Evolutionary conservation across 2,888 invertebrate species (phyloP), one percentile per base, ranked within the genome.

Genomic region (Sinopyrophorus schimmeli): DNA sequence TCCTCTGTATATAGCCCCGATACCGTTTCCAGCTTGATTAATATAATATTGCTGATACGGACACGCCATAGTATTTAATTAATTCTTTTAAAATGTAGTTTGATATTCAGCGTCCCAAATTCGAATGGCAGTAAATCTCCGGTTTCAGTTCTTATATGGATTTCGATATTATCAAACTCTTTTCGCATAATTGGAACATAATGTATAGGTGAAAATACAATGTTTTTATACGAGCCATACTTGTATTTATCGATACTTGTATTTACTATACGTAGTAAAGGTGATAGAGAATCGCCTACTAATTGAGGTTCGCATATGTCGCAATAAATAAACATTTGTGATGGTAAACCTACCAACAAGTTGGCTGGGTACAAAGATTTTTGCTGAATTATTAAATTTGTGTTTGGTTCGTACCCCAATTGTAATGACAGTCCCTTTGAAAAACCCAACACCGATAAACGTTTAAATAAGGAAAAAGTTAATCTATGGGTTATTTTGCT

Each of bases 181-280:
- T 46, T 28, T 12, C 51, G 27, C 14, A 62, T 9, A 1, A 61
- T 30, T 5, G 57, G 57, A 10, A 59, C 16, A 30, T 57, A 62
- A 37, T 57, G 54, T 3, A 44, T 41, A 2, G 31, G 42, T 3
- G 44, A 46, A 32, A 57, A 59, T 9, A 39, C 31, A 5, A 40
- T 11, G 4, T 26, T 43, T 16, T 41, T 44, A 15, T 50, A 34
- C 3, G 35, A n/a, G 1, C 55, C 57, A 35, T 55, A 55, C 7
- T 20, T 21, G 30, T 56, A 56, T 30, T 41, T 41, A 5, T 37
- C 24, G 5, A 42, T 46, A 5, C 58, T 54, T 0, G 62, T 34
- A 12, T 52, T 51, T 1, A 63, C 59, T 9, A 65, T 56, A n/a
- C 64, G 43, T 6, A 65, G 12, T 7, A 67, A 48, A 1, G 57